These are phyloP conservation scores for Syritta pipiens DNA, from an alignment of 2,888 invertebrate genomes.

Conservation along the genomic window DNA sequence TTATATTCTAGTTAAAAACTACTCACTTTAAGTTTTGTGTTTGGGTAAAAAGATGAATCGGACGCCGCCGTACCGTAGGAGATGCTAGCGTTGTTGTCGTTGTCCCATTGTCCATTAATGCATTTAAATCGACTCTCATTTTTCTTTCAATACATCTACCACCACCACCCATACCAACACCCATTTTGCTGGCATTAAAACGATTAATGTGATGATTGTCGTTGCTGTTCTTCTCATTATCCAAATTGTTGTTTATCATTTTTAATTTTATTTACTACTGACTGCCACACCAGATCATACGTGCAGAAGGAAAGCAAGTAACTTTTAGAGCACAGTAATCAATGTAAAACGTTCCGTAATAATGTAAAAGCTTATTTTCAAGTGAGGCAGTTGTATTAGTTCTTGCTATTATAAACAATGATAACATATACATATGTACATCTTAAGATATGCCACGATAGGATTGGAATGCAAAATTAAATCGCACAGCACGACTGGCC, in stretches of 20 bases:
- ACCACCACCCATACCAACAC: slow-evolving; percentile 41
- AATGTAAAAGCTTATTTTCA: slow-evolving; percentile 62
- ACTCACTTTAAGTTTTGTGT: slow-evolving; percentile 77
- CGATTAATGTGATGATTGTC: slow-evolving; percentile 73
- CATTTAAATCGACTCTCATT: slow-evolving; percentile 65
- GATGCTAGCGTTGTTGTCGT: slow-evolving; percentile 66
- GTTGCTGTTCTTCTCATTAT: slow-evolving; percentile 76
- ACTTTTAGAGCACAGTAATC: too few species aligned
- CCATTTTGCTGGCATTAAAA: slow-evolving; percentile 59
- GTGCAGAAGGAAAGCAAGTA: too few species aligned
- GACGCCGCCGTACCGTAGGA: slow-evolving; percentile 73
- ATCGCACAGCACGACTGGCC: slow-evolving; percentile 57
- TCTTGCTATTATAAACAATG: too few species aligned
- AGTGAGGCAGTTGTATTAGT: too few species aligned
- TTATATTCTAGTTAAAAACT: too few species aligned
- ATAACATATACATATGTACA: too few species aligned
- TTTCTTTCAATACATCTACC: slow-evolving; percentile 41
- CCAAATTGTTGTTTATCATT: slow-evolving; percentile 78
- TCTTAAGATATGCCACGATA: slow-evolving; percentile 47
- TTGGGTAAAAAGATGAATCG: slow-evolving; percentile 76
- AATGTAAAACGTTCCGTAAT: slow-evolving; percentile 14
- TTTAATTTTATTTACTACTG: too few species aligned
- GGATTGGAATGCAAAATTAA: slow-evolving; percentile 52
- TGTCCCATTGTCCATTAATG: slow-evolving; percentile 66
- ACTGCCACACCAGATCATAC: too few species aligned